A percentile compares a stretch with the other conserved stretches of the same genome.
phyloP scores from a whole-genome alignment of 1,140 invertebrate genomes.

The Drosophila nasuta region DNA sequence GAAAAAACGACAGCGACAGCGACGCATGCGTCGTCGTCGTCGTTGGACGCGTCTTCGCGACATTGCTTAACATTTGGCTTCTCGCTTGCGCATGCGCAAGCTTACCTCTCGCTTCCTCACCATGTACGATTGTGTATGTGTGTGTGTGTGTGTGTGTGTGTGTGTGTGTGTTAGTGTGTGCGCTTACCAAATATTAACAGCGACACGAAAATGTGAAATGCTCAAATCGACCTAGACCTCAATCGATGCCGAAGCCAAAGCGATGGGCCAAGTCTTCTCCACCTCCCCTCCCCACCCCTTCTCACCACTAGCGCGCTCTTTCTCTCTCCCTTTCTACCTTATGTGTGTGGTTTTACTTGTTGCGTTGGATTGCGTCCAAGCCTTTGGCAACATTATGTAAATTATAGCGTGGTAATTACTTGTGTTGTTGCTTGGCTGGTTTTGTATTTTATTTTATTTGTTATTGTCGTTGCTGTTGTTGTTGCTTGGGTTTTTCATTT shows the following conservation, averaged over 20 bases:
- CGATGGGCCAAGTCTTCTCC: constrained; percentile 50
- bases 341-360: constrained; percentile 23
- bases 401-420: constrained; percentile 53
- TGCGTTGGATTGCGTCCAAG: constrained; percentile 35
- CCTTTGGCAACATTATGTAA: constrained; percentile 77
- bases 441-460: constrained; percentile 29
- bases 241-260: constrained; percentile 62
- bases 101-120: constrained; percentile 17
- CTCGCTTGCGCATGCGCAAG: constrained; percentile 63
- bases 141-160: constrained; percentile 20
- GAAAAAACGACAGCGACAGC: constrained; percentile 58
- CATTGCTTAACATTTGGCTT: constrained; percentile 49
- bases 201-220: constrained; percentile 83
- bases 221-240: constrained; percentile 81
- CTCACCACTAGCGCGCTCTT: not conserved
- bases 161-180: constrained; percentile 21
- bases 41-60: constrained; percentile 31
- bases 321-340: not conserved
- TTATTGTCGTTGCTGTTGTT: constrained; percentile 5
- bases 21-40: constrained; percentile 36
- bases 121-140: not conserved
- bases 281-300: not conserved
- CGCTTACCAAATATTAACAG: constrained; percentile 75
- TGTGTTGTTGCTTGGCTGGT: constrained; percentile 10
- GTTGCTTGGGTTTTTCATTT: constrained; percentile 38